Percentiles rank a stretch among this genome's conserved stretches.
Evolutionary conservation across 1,140 invertebrate genomes (phyloP).

Genomic region (Galendromus occidentalis): DNA sequence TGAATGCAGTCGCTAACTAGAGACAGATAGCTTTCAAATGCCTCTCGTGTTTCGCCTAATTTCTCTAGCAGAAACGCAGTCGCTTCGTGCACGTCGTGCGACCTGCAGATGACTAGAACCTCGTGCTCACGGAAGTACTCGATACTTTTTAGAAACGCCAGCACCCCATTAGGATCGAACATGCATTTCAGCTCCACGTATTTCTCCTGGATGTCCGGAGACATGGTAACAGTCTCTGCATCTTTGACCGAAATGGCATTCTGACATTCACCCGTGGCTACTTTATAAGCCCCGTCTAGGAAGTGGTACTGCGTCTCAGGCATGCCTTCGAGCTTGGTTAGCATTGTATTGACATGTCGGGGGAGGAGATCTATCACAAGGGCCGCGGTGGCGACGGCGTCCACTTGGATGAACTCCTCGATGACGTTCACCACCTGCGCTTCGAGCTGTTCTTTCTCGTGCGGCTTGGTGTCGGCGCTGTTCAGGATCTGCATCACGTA

Average conservation of each 20-base stretch:
- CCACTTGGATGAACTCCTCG: conserved; percentile 14
- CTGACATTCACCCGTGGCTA: neutral
- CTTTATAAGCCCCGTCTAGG: neutral
- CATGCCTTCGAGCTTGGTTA: neutral
- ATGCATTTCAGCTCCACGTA: conserved; percentile 48
- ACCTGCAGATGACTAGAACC: conserved; percentile 24
- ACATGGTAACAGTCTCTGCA: conserved; percentile 31
- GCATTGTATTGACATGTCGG: neutral
- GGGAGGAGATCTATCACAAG: conserved; percentile 9
- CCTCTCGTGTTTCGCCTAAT: conserved; percentile 32
- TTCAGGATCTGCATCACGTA: conserved; percentile 27
- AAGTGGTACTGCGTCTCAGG: conserved; percentile 6
- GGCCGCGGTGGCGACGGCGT: conserved; percentile 7
- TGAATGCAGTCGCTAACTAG: conserved; percentile 22
- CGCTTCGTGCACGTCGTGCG: conserved; percentile 31
- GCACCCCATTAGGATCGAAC: conserved; percentile 34
- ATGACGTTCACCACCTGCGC: conserved; percentile 16
- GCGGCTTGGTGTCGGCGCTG: conserved; percentile 21
- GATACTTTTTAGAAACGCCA: conserved; percentile 27
- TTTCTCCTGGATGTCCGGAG: conserved; percentile 35
- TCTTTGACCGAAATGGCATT: conserved; percentile 24
- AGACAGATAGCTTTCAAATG: conserved; percentile 28
- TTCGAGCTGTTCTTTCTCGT: conserved; percentile 23
- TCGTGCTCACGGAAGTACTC: conserved; percentile 16
- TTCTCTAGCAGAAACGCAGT: conserved; percentile 36